phyloP scores from a whole-genome alignment of 2,113 vertebrate species.

The Gambusia affinis region DNA sequence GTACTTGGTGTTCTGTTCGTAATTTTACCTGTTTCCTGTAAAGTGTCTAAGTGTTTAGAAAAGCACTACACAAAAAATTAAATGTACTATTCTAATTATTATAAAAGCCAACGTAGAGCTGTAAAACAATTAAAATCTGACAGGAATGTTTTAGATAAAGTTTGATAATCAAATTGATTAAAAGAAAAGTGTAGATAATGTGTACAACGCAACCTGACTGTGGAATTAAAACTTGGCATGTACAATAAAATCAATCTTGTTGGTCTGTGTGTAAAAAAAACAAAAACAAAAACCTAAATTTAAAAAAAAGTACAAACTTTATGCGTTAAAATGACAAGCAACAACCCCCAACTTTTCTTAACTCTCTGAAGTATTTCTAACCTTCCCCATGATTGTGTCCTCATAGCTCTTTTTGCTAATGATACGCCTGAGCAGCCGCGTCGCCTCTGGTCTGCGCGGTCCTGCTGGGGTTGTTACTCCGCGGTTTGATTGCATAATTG shows the following conservation, averaged over 20 bases:
- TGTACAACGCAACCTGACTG: not conserved
- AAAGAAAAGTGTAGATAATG: not conserved
- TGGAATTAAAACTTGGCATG: no score
- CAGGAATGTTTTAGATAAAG: not conserved
- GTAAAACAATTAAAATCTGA: not conserved
- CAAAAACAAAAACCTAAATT: not conserved
- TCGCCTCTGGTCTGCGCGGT: constrained; percentile 3
- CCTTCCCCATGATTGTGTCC: not conserved
- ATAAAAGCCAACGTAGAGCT: not conserved
- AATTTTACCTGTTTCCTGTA: no score
- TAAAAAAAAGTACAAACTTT: not conserved
- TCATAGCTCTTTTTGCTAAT: constrained; percentile 2
- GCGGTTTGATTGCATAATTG: constrained; percentile 56
- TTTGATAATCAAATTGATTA: not conserved
- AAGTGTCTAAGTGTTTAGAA: no score
- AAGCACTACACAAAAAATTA: no score
- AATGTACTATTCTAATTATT: no score
- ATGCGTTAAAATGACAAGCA: not conserved
- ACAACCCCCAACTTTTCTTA: not conserved
- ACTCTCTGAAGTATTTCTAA: not conserved
- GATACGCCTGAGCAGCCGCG: not conserved
- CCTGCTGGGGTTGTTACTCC: constrained; percentile 12
- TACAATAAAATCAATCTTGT: no score
- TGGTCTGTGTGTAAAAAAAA: no score
- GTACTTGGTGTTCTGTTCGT: no score